Conservation (phyloP, 2,888 invertebrate genomes). For the Tiliacea aurago region DNA sequence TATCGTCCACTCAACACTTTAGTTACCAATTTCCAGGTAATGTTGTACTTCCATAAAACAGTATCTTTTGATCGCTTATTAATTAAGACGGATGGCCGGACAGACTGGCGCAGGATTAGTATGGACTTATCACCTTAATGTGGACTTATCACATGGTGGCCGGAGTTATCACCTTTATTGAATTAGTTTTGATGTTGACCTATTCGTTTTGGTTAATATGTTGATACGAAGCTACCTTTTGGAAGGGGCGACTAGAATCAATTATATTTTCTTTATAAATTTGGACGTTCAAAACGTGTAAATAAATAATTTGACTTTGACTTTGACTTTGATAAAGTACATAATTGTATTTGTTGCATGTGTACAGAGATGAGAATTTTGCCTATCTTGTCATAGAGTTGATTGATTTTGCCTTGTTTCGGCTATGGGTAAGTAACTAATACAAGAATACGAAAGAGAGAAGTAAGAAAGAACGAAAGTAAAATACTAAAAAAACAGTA, state of each 20-base stretch:
- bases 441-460: neutral
- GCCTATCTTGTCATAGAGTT: no score
- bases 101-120: conserved; percentile 78
- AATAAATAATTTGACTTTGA: no score
- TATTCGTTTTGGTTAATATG: conserved; percentile 40
- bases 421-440: neutral
- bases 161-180: conserved; percentile 71
- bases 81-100: conserved; percentile 87
- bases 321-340: conserved; percentile 10
- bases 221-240: no score
- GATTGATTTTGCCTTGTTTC: neutral
- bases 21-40: conserved; percentile 56
- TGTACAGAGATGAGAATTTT: no score
- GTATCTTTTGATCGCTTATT: conserved; percentile 76
- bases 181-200: conserved; percentile 74
- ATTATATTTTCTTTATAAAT: no score
- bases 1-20: conserved; percentile 65
- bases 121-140: conserved; percentile 65
- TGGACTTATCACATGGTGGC: conserved; percentile 21
- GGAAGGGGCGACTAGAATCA: no score
- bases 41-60: conserved; percentile 42
- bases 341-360: neutral
- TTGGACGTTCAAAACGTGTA: no score
- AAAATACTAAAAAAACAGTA: no score
- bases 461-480: no score